Evolutionary conservation across 2,888 invertebrate species (phyloP).

Genomic region (Cantharis lateralis): DNA sequence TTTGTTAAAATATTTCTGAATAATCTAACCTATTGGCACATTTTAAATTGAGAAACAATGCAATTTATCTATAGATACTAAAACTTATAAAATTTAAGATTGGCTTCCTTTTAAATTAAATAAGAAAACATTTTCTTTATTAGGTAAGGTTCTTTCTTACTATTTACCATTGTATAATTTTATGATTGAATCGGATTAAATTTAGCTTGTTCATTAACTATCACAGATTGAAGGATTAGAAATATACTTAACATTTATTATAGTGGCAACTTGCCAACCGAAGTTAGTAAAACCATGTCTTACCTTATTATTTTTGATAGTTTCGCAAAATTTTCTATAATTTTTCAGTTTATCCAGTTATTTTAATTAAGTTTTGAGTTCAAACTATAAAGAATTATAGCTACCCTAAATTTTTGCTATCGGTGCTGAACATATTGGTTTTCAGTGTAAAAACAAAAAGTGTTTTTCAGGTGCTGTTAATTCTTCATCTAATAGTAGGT

Average conservation of each 20-base stretch:
- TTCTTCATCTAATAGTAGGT: not conserved
- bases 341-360: not conserved
- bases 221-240: not conserved
- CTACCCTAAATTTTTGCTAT: not conserved
- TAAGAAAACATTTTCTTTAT: not conserved
- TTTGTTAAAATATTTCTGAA: not conserved
- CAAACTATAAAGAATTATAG: not conserved
- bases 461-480: not conserved
- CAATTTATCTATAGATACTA: not conserved
- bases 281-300: not conserved
- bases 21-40: not conserved
- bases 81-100: not conserved
- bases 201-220: not conserved
- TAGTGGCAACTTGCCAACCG: not conserved
- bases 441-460: not conserved
- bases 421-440: not conserved
- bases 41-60: not conserved
- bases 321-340: not conserved
- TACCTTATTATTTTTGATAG: not conserved
- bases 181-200: not conserved
- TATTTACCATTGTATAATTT: not conserved
- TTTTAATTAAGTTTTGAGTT: not conserved
- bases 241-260: not conserved
- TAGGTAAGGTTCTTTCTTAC: not conserved
- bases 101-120: not conserved